Evolutionary conservation across 2,888 invertebrate genomes (phyloP), one percentile per base, ranked within the genome.

Genomic region (Gari tellinella): DNA sequence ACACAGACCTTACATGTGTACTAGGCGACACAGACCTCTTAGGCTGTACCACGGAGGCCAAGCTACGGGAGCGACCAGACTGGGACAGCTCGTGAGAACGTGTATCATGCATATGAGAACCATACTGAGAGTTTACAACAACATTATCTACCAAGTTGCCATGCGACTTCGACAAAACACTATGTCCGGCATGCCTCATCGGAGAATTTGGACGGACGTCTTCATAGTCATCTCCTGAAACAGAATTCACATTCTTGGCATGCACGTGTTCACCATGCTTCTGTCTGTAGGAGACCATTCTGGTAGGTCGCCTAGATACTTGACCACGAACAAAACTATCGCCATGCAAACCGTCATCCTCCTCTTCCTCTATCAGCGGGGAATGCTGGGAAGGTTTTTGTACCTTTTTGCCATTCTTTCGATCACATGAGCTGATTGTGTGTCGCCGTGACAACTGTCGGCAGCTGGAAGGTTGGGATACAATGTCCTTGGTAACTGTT

Each of bases 361-460:
- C 68, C 17, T 72, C 66, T 14, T 72, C 79, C n/a, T 65, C 62
- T 4, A 49, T 58, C 25, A 26, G 19, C 21, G 69, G 48, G 38
- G 55, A 65, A 72, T 72, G 68, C 68, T 58, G 64, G 62, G 61
- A 41, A 26, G 65, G 26, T n/a, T 41, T 40, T 17, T 53, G 57
- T 79, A 79, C 79, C 79, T 79, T 75, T 62, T 49, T 57, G 55
- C 65, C 65, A 49, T 62, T 77, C 26, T 65, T 72, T 12, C 43
- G 48, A 45, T 69, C 72, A 58, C 79, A 75, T 17, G 74, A 55
- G n/a, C 69, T 72, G 26, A 79, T 79, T 17, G 75, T 72, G 51
- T 79, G 75, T 38, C 75, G 57, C 48, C 79, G 55, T 17, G 38
- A 12, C 19, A 79, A 23, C 31, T 65, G 43, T 21, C 48, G 53